These are phyloP conservation scores for Tricholauxania praeusta DNA, from an alignment of 2,888 invertebrate genomes.

Conservation along the genomic window DNA sequence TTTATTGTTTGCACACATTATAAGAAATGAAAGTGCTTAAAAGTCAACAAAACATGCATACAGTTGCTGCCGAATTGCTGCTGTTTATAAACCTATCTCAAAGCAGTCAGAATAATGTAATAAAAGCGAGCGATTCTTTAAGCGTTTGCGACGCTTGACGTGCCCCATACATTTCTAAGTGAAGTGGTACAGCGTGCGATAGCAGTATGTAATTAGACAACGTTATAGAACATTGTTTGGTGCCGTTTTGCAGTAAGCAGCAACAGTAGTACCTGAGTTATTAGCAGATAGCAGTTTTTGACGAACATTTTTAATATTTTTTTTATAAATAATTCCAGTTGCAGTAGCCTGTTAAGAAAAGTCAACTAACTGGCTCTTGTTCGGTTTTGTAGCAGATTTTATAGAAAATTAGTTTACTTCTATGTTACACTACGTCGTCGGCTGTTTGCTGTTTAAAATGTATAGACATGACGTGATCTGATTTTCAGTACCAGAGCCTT, in stretches of 20 bases:
- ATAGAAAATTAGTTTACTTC: conserved; percentile 1
- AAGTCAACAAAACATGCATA: conserved; percentile 22
- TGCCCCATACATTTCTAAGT: background rate
- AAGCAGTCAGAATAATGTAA: conserved; percentile 27
- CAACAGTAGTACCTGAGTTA: conserved; percentile 26
- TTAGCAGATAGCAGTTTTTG: conserved; percentile 32
- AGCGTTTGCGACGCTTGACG: conserved; percentile 25
- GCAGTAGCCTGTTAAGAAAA: conserved; percentile 3
- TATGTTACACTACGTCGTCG: conserved; percentile 6
- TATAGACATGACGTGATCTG: background rate
- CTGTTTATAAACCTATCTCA: conserved; percentile 14
- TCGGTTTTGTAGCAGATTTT: background rate
- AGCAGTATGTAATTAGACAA: conserved; percentile 8
- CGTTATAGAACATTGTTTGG: conserved; percentile 17
- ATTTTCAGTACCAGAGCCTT: conserved; percentile 10
- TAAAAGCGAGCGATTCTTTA: conserved; percentile 19
- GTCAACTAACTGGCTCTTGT: background rate
- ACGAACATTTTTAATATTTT: too few relatives aligned
- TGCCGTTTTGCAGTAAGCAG: conserved; percentile 31
- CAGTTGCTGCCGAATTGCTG: conserved; percentile 26
- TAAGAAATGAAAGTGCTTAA: conserved; percentile 41
- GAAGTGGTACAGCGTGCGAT: too few relatives aligned
- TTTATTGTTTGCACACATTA: conserved; percentile 45
- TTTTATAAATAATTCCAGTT: background rate
- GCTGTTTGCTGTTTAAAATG: conserved; percentile 1